Evolutionary conservation across 2,797 vertebrate genomes (phyloP).

Genomic region (Notamacropus eugenii): DNA sequence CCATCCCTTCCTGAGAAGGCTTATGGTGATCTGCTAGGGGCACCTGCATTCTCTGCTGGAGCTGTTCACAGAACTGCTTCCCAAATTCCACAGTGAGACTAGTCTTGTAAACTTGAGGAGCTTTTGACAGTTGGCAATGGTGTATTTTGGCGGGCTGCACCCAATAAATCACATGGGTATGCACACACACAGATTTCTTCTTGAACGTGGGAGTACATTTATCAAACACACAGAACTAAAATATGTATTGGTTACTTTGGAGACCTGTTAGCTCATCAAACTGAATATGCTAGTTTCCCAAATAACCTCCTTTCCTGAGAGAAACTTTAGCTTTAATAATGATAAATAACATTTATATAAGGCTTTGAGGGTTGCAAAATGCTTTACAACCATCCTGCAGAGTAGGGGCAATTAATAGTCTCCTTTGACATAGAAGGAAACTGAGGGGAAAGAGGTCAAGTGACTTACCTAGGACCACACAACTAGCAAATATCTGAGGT

Average conservation of each 20-base stretch:
- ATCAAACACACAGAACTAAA: background rate
- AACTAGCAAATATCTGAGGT: background rate
- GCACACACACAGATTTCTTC: background rate
- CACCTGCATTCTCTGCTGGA: background rate
- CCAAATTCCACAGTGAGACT: background rate
- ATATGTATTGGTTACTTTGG: slow-evolving; percentile 1
- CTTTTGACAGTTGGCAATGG: background rate
- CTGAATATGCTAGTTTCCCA: background rate
- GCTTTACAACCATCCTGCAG: background rate
- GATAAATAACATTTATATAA: background rate
- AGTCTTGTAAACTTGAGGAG: background rate
- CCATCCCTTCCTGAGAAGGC: background rate
- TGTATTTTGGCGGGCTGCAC: background rate
- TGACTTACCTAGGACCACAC: background rate
- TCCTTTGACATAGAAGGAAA: background rate
- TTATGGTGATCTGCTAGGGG: background rate
- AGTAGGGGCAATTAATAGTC: background rate
- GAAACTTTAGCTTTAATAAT: background rate
- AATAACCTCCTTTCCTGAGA: background rate
- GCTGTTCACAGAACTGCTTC: background rate
- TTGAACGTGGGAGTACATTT: background rate
- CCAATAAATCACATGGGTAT: background rate
- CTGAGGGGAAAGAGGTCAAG: background rate
- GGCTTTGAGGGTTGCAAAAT: background rate
- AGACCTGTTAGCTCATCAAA: background rate